A percentile compares a stretch with the other conserved stretches of the same genome.
These are phyloP conservation scores for Ptilonorhynchus violaceus DNA, from an alignment of 2,113 vertebrate genomes.

Conservation along the genomic window DNA sequence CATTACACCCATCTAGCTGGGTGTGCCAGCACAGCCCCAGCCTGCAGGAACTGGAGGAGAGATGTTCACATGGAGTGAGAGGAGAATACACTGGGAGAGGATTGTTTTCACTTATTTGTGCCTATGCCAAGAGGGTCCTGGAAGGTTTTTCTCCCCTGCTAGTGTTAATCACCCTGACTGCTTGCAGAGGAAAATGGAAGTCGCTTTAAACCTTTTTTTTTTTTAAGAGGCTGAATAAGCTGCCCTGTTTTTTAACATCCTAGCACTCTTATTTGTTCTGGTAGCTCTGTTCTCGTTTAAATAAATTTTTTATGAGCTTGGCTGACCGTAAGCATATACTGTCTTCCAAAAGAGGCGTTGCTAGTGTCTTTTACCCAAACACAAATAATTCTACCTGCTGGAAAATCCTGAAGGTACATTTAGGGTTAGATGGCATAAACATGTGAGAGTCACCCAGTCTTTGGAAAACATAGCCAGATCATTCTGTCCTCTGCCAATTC, in stretches of 20 bases:
- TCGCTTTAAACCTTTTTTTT: neutral
- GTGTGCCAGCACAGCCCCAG: neutral
- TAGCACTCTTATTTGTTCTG: neutral
- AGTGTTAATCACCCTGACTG: neutral
- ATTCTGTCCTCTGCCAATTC: neutral
- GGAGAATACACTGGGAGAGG: neutral
- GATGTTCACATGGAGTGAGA: neutral
- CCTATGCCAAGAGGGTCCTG: neutral
- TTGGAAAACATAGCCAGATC: neutral
- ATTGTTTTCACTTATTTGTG: neutral
- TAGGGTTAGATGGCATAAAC: neutral
- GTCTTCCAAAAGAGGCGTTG: neutral
- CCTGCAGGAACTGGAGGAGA: neutral
- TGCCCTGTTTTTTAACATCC: neutral
- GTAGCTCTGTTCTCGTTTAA: slow-evolving; percentile 16
- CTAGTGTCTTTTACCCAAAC: neutral
- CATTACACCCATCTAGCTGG: neutral
- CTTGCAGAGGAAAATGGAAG: neutral
- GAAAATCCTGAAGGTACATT: neutral
- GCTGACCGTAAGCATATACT: neutral
- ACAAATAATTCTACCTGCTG: neutral
- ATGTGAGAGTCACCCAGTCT: neutral
- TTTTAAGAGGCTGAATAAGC: neutral
- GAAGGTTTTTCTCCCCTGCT: neutral
- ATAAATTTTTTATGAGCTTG: slow-evolving; percentile 22